Evolutionary conservation across 1,140 invertebrate genomes (phyloP).

Genomic region (Scaptodrosophila lebanonensis): DNA sequence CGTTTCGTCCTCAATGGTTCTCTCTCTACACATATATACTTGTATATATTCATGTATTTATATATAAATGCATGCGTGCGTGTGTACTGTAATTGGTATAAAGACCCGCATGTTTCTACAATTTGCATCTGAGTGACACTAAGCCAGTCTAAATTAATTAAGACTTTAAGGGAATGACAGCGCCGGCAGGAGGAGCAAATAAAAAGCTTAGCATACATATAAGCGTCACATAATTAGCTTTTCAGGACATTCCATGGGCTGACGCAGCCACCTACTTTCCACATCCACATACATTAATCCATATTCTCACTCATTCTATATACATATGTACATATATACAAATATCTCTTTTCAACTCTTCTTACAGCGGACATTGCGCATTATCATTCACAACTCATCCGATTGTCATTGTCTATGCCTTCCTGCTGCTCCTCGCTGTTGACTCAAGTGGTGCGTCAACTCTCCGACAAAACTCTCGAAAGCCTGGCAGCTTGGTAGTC

Average conservation of each 20-base stretch:
- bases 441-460: slow-evolving; percentile 30
- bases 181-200: slow-evolving; percentile 19
- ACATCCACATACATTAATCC: no score
- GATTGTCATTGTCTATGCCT: slow-evolving; percentile 66
- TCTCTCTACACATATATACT: slow-evolving; percentile 11
- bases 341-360: slow-evolving; percentile 6
- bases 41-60: not conserved
- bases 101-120: slow-evolving; percentile 45
- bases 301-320: not conserved
- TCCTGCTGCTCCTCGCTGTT: slow-evolving; percentile 41
- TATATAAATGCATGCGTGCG: not conserved
- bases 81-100: slow-evolving; percentile 45
- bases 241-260: slow-evolving; percentile 9
- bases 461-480: not conserved
- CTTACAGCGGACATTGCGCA: slow-evolving; percentile 18
- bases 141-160: slow-evolving; percentile 61
- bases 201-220: not conserved
- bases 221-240: slow-evolving; percentile 24
- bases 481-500: no score
- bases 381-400: slow-evolving; percentile 74
- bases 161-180: slow-evolving; percentile 32
- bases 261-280: no score
- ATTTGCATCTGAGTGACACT: slow-evolving; percentile 52
- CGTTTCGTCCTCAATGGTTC: slow-evolving; percentile 55
- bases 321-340: no score